Percentiles rank a stretch among this genome's conserved stretches.
Evolutionary conservation across 2,888 invertebrate genomes (phyloP).

Genomic region (Coremacera marginata): DNA sequence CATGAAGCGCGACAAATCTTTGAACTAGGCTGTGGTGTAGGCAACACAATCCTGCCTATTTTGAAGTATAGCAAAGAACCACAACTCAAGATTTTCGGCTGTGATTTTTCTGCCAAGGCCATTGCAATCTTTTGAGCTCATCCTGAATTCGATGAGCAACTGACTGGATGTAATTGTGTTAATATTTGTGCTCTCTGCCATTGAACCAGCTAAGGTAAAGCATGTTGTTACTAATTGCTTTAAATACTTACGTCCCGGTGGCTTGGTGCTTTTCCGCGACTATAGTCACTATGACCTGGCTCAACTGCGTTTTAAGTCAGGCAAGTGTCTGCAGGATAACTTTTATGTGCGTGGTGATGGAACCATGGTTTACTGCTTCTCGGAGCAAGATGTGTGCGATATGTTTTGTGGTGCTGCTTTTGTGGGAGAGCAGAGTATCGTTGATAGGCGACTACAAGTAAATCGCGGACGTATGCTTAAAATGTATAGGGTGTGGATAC

Average conservation of each 20-base stretch:
- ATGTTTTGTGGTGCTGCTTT: constrained; percentile 81
- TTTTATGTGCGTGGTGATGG: constrained; percentile 98
- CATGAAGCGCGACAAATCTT: constrained; percentile 71
- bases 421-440: constrained; percentile 84
- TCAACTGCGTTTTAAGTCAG: constrained; percentile 93
- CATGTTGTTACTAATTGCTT: constrained; percentile 77
- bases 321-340: constrained; percentile 90
- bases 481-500: constrained; percentile 99
- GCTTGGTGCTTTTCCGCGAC: constrained; percentile 92
- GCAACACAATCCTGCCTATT: constrained; percentile 95
- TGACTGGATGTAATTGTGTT: constrained; percentile 89
- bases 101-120: constrained; percentile 92
- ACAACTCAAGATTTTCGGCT: constrained; percentile 87
- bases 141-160: constrained; percentile 75
- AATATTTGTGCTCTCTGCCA: constrained; percentile 95
- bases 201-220: constrained; percentile 86
- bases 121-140: constrained; percentile 84
- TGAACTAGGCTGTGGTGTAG: constrained; percentile 97
- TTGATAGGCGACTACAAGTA: constrained; percentile 93
- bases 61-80: constrained; percentile 82
- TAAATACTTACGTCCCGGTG: constrained; percentile 92
- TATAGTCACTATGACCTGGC: constrained; percentile 97
- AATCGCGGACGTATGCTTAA: constrained; percentile 93
- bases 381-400: constrained; percentile 86
- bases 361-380: constrained; percentile 96